phyloP scores from a whole-genome alignment of 2,113 vertebrate species.

The Chinchilla lanigera region DNA sequence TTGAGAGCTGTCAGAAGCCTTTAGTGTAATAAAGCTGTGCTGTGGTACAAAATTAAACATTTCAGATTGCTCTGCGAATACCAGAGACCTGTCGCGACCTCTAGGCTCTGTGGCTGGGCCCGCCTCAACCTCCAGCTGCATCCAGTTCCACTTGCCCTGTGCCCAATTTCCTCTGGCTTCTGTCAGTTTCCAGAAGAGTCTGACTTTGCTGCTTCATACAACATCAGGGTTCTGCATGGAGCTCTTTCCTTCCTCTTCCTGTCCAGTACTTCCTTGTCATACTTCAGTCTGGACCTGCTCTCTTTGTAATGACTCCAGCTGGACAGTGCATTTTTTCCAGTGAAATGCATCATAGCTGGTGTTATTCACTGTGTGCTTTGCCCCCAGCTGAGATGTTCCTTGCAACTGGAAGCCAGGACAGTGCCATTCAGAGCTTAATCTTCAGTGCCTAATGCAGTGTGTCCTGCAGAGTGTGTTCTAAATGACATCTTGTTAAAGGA shows the following conservation, averaged over 20 bases:
- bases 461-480: too few species aligned
- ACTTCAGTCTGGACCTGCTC: neutral
- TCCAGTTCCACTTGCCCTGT: neutral
- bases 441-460: neutral
- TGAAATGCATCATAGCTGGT: rapidly evolving
- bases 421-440: neutral
- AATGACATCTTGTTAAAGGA: neutral
- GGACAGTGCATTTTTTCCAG: rapidly evolving
- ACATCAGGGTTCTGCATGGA: rapidly evolving
- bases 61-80: neutral
- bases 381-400: neutral
- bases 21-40: neutral
- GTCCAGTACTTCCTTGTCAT: rapidly evolving
- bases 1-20: neutral
- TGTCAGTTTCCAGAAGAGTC: neutral
- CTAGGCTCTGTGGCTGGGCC: too few species aligned
- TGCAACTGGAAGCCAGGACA: neutral
- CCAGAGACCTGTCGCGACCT: too few species aligned
- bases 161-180: neutral
- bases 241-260: rapidly evolving
- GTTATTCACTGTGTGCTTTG: neutral
- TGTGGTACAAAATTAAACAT: neutral
- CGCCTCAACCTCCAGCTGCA: neutral
- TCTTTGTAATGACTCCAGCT: rapidly evolving
- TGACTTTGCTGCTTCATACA: neutral